Base-by-base conservation (phyloP, 1,140 invertebrate species). In the Ceratina australensis region DNA sequence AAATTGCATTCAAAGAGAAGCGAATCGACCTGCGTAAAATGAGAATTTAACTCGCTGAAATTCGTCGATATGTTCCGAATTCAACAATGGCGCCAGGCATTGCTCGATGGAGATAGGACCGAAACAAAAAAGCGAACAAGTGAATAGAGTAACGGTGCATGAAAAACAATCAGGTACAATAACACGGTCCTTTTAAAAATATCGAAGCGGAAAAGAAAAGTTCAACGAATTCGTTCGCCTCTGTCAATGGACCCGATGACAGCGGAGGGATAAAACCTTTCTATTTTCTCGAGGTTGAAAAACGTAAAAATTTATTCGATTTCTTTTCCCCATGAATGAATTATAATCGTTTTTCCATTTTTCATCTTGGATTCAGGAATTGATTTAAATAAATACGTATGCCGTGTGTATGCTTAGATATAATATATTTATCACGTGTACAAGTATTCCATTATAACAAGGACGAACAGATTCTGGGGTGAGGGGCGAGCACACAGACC, bases 321-420 rank as follows among this genome's bases (percentile, higher is more conserved):
- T 60, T 61, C 33, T 2, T 2, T 47, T 33, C 22, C 15, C 16
- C 10, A 8, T n/a, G 33, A 33, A 33, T 33, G 5, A 10, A 42
- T 42, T 42, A 7, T 28, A 18, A 5, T 20, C 8, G 3, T 16
- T 8, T 49, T n/a, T 49, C n/a, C n/a, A n/a, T n/a, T 18, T 8
- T 4, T 24, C 22, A 18, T 20, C 56, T 59, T 18, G 24, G 57
- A 20, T 26, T 57, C 61, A 72, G 75, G 67, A 78, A 79, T 74
- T 74, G 71, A 77, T 80, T 65, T 56, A 69, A 80, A 60, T 16
- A 79, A 76, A 85, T 79, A 85, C 59, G 57, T 28, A 66, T 66
- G 16, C 42, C 5, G 8, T 42, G 33, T 42, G 10, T 72, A 61
- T 65, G 49, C 59, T 26, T 75, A 75, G 60, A 66, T 61, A 67